Evolutionary conservation across 2,888 invertebrate species (phyloP).

Genomic region (Latrodectus hesperus): DNA sequence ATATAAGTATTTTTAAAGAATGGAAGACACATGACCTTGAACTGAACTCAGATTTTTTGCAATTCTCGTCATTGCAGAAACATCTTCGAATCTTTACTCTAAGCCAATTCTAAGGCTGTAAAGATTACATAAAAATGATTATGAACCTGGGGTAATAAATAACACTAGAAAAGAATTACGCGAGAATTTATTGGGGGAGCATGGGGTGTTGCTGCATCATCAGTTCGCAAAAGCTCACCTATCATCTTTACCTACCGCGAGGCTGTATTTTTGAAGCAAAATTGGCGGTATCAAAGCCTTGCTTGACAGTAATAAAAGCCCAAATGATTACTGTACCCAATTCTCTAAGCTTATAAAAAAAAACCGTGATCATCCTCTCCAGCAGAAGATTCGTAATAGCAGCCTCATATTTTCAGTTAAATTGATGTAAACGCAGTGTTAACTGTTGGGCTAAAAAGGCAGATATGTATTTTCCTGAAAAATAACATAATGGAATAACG

Average conservation of each 20-base stretch:
- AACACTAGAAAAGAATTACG: neutral
- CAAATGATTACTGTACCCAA: slow-evolving; percentile 28
- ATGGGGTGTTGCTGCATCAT: neutral
- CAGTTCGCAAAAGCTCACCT: neutral
- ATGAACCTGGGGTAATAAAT: neutral
- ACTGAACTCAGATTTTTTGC: too few species aligned
- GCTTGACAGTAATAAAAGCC: slow-evolving; percentile 40
- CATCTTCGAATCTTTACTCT: too few species aligned
- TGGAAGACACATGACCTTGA: too few species aligned
- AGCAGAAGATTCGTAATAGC: slow-evolving; percentile 21
- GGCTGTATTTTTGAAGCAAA: slow-evolving; percentile 22
- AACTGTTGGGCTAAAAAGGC: neutral
- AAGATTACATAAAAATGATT: neutral
- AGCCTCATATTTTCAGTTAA: slow-evolving; percentile 20
- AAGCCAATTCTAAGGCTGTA: neutral
- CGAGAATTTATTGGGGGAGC: neutral
- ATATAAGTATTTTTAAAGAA: too few species aligned
- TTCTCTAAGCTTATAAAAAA: neutral
- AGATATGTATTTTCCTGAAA: too few species aligned
- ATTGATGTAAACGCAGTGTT: slow-evolving; percentile 4
- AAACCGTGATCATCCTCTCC: slow-evolving; percentile 19
- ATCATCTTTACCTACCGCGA: slow-evolving; percentile 28
- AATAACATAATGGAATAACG: too few species aligned
- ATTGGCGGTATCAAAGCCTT: slow-evolving; percentile 23
- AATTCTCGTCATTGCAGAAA: too few species aligned